Evolutionary conservation across 2,888 invertebrate species (phyloP).

Genomic region (Cyrtodaria siliqua): DNA sequence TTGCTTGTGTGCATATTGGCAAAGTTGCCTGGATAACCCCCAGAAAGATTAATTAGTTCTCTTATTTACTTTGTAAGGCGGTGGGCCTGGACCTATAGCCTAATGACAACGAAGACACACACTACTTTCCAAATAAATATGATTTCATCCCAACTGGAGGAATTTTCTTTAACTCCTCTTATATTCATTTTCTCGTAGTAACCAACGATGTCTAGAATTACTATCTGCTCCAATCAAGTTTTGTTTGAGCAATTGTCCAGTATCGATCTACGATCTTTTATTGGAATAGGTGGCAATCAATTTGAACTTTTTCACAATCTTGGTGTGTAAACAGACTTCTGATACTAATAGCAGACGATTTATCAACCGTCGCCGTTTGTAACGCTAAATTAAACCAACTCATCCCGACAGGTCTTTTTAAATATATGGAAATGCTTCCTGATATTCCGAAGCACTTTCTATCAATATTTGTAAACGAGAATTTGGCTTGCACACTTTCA

Average conservation of each 20-base stretch:
- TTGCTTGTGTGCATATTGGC: conserved; percentile 3
- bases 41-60: conserved; percentile 13
- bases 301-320: conserved; percentile 60
- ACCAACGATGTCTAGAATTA: conserved; percentile 6
- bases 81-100: conserved; percentile 1
- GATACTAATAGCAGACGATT: conserved; percentile 41
- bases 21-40: neutral
- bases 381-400: conserved; percentile 34
- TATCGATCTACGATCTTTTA: conserved; percentile 52
- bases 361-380: conserved; percentile 37
- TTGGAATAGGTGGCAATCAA: conserved; percentile 60
- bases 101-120: neutral
- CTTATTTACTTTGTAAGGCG: conserved; percentile 7
- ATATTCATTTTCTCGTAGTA: neutral
- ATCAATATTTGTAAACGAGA: conserved; percentile 11
- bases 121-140: neutral
- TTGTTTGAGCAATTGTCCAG: conserved; percentile 35
- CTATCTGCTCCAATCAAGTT: conserved; percentile 31
- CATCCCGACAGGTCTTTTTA: conserved; percentile 20
- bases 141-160: neutral
- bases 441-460: conserved; percentile 2
- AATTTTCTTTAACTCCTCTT: neutral
- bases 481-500: conserved; percentile 10
- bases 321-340: conserved; percentile 57
- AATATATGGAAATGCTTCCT: conserved; percentile 17